A percentile compares a stretch with the other conserved stretches of the same genome.
Evolutionary conservation across 2,888 invertebrate species (phyloP).

Genomic region (Cyclophora punctaria): DNA sequence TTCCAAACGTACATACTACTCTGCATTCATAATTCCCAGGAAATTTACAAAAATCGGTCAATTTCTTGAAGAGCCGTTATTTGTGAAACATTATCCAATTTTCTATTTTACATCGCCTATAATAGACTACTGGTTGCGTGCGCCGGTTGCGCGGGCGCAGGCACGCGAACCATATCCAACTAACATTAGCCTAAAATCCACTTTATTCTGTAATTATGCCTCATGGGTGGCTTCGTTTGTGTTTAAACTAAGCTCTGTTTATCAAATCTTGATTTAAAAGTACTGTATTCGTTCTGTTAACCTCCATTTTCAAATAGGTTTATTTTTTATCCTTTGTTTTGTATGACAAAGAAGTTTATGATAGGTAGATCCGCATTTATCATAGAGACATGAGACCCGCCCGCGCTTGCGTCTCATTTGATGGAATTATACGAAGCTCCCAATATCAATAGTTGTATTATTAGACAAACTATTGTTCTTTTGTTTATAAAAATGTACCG

Average conservation of each 20-base stretch:
- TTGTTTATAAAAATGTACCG: constrained; percentile 40
- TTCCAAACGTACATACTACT: too few relatives aligned
- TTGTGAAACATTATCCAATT: constrained; percentile 58
- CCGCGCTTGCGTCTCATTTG: constrained; percentile 4
- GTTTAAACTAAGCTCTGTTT: constrained; percentile 22
- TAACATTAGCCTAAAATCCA: constrained; percentile 7
- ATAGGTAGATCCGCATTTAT: constrained; percentile 1
- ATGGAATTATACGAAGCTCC: constrained; percentile 4
- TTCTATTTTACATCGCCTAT: constrained; percentile 46
- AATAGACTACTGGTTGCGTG: constrained; percentile 35
- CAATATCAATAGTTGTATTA: constrained; percentile 30
- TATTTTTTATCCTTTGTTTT: constrained; percentile 39
- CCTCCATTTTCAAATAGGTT: constrained; percentile 23
- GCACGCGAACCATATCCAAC: constrained; percentile 39
- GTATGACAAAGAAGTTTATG: constrained; percentile 29
- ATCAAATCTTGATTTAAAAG: constrained; percentile 38
- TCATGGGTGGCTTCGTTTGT: constrained; percentile 14
- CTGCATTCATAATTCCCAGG: background rate
- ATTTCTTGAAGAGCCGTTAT: constrained; percentile 34
- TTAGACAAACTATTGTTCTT: constrained; percentile 32
- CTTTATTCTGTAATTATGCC: constrained; percentile 2
- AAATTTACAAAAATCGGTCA: constrained; percentile 36
- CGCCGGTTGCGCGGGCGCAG: constrained; percentile 29
- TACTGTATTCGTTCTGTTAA: constrained; percentile 43
- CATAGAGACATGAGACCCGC: constrained; percentile 1